Evolutionary conservation across 2,888 invertebrate species (phyloP).

Genomic region (Acholoe squamosa): DNA sequence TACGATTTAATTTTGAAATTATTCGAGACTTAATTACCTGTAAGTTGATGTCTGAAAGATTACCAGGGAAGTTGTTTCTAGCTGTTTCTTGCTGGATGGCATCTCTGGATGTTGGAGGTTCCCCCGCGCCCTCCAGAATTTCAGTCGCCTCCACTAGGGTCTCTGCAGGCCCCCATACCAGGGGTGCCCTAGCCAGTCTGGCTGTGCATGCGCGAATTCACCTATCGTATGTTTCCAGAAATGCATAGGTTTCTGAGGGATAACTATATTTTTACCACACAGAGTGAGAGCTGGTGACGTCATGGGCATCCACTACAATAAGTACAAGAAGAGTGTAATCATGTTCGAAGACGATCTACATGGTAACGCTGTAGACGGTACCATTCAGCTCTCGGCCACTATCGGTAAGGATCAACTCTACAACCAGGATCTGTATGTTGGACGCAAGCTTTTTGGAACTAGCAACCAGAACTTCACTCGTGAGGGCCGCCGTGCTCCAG

Average conservation of each 20-base stretch:
- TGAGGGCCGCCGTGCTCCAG: not conserved
- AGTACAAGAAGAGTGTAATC: not conserved
- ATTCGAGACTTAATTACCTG: too few relatives aligned
- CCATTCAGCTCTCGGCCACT: not conserved
- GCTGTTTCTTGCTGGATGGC: too few relatives aligned
- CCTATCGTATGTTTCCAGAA: not conserved
- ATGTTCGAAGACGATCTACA: constrained; percentile 21
- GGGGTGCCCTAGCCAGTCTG: not conserved
- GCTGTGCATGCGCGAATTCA: too few relatives aligned
- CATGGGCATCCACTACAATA: not conserved
- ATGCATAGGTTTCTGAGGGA: not conserved
- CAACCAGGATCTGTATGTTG: not conserved
- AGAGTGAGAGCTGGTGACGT: not conserved
- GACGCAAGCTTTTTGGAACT: not conserved
- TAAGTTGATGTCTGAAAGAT: too few relatives aligned
- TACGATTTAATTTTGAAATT: too few relatives aligned
- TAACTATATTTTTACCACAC: too few relatives aligned
- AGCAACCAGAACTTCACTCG: not conserved
- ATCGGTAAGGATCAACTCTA: not conserved
- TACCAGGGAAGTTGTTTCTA: too few relatives aligned
- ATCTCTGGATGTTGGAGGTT: too few relatives aligned
- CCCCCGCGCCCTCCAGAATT: too few relatives aligned
- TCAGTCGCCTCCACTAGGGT: too few relatives aligned
- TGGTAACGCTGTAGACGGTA: not conserved
- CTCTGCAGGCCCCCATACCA: too few relatives aligned